These are phyloP conservation scores for Tiphia femorata DNA, from an alignment of 2,888 invertebrate species.

Conservation along the genomic window DNA sequence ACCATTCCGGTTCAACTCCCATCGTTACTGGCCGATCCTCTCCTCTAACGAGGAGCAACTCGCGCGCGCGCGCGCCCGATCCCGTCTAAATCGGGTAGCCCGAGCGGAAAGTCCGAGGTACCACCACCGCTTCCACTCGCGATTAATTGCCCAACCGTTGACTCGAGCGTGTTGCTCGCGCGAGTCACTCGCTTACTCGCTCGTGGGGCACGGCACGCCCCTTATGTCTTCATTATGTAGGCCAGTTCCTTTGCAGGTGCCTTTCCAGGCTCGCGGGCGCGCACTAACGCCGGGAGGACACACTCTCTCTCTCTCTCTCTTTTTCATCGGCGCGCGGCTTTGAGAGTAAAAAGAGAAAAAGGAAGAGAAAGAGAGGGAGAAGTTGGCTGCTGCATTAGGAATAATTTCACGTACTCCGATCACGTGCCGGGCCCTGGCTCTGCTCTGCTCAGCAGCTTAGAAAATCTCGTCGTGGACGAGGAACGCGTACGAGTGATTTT, in stretches of 20 bases:
- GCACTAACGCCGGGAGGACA: constrained; percentile 13
- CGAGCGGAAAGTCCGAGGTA: constrained; percentile 31
- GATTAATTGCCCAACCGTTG: constrained; percentile 46
- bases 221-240: constrained; percentile 61
- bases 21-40: no score
- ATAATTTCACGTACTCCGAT: constrained; percentile 53
- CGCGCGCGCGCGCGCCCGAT: no score
- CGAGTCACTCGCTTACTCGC: not conserved
- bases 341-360: no score
- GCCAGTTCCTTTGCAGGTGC: constrained; percentile 57
- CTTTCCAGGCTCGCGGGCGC: constrained; percentile 41
- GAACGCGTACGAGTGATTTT: constrained; percentile 43
- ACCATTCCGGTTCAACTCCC: no score
- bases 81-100: constrained; percentile 25
- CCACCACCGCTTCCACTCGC: no score
- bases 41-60: no score
- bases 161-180: not conserved
- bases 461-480: constrained; percentile 54
- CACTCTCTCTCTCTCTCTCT: constrained; percentile 22
- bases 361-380: constrained; percentile 40
- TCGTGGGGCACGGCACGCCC: constrained; percentile 30
- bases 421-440: constrained; percentile 47
- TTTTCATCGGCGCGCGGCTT: not conserved
- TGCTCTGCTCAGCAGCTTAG: constrained; percentile 45
- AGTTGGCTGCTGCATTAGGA: constrained; percentile 51